Percentiles rank a stretch among this genome's conserved stretches.
These are phyloP conservation scores for Pandemis corylana DNA, from an alignment of 2,888 invertebrate genomes.

Conservation along the genomic window DNA sequence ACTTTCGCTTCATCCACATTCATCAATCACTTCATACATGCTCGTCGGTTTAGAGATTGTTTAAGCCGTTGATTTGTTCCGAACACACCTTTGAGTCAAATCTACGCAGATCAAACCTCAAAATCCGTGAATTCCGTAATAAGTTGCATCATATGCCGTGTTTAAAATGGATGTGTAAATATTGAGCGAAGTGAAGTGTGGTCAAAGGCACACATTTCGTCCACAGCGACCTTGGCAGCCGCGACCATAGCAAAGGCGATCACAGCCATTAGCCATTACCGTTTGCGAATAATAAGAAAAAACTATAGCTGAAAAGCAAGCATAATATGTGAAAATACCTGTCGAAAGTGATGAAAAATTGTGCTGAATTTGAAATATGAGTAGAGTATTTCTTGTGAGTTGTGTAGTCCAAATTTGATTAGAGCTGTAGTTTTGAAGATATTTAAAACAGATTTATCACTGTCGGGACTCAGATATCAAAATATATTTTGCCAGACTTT, in stretches of 20 bases:
- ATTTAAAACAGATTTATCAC: too few species aligned
- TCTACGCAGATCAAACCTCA: neutral
- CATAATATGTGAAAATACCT: too few species aligned
- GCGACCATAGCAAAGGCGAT: slow-evolving; percentile 8
- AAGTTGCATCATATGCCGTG: slow-evolving; percentile 15
- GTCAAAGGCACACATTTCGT: neutral
- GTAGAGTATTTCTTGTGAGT: too few species aligned
- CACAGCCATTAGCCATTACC: neutral
- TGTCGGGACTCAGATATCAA: too few species aligned
- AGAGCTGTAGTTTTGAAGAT: too few species aligned
- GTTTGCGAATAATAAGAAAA: neutral
- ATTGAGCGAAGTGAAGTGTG: slow-evolving; percentile 13
- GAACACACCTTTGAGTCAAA: neutral
- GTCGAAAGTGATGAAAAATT: too few species aligned
- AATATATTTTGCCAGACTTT: too few species aligned
- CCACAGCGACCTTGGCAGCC: slow-evolving; percentile 2
- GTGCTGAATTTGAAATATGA: too few species aligned
- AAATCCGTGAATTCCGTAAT: neutral
- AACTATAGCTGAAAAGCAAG: too few species aligned
- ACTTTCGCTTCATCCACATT: too few species aligned
- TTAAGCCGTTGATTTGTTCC: neutral
- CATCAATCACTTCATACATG: too few species aligned
- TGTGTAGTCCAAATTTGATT: too few species aligned
- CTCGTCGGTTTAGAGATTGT: neutral
- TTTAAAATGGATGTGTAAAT: slow-evolving; percentile 23